Base-by-base conservation (phyloP, 1,140 invertebrate species). In the Halesus radiatus region DNA sequence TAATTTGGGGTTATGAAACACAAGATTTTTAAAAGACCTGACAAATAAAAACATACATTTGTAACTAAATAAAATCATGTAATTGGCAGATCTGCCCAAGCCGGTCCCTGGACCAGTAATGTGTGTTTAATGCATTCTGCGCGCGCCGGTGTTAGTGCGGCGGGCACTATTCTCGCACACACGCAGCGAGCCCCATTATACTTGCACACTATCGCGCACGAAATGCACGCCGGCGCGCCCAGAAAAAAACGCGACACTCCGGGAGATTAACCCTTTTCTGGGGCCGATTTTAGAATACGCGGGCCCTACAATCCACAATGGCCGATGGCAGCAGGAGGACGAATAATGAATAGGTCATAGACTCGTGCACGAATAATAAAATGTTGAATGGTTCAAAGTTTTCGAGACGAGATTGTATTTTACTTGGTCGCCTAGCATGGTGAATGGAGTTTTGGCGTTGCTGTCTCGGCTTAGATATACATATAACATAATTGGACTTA, bases 161-260 rank as follows among this genome's bases (percentile, higher is more conserved):
- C 68, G 37, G 10, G 3, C 37, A 45, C 23, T 22, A 32, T 64
- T 3, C 23, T 13, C 16, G 20, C 16, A 32, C 13, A 29, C n/a
- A 29, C 62, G 18, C 56, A 1, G 1, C 62, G n/a, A 29, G 32
- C 62, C 7, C 10, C 15, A 16, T 22, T 66, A 29, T 37, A 7
- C 22, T n/a, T 66, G 23, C 23, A 29, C 50, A 68, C 45, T 60
- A 58, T 45, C 72, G 54, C 29, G 26, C 29, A 58, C 53, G 22
- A 56, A 60, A 73, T 54, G 70, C 70, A 73, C 64, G 18, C 20
- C 22, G 52, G 50, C n/a, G 53, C 29, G 53, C 53, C 72, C 52
- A 53, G 58, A 26, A 74, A 75, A 75, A 75, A 75, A 75, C 29
- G 72, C 72, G 54, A 75, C 72, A 58, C 72, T 58, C 52, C 72